Evolutionary conservation across 2,797 vertebrate genomes (phyloP), one percentile per base, ranked within the genome.

Genomic region (Adrianichthys oophorus): DNA sequence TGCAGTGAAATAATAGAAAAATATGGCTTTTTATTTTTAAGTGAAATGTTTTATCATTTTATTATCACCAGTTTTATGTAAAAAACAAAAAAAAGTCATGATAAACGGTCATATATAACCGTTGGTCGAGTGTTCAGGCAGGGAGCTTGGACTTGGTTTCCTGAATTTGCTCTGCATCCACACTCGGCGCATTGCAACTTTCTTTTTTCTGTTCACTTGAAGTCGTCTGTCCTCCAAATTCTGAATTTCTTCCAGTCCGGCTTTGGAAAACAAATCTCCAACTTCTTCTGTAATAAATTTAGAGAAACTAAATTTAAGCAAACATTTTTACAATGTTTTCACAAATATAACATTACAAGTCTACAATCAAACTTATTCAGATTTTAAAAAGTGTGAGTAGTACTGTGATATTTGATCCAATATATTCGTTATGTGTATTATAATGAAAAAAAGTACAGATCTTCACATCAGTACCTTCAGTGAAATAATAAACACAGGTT

Each of bases 101-200:
- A 45, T 65, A 47, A 53, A 44, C 26, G 7, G 2, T 29, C 12
- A 23, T 21, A 72, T 13, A 12, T 32, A 1, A 10, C 2, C 32
- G 1, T 15, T 24, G 1, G 4, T 15, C 19, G 7, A 8, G 10
- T 18, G 43, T 70, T 66, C 78, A 16, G 64, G 65, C 37, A 49
- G n/a, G 47, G 52, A 44, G 5, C 69, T 46, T 68, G 61, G 70
- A 61, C 71, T 63, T 5, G 88, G 85, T 77, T 96, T 98, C 71
- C 88, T 93, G 83, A 93, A 97, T 72, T 98, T 98, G 92, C 95
- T 92, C 87, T 98, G 95, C 86, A 95, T 91, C 95, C 95, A 98
- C 49, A 98, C 94, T 52, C 95, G 87, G 3, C 90, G 93, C 93
- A 98, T 98, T 61, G 85, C 90, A 76, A 97, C 87, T 86, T 94